Base-by-base conservation (phyloP, 2,888 invertebrate species). In the Morpho achilles region DNA sequence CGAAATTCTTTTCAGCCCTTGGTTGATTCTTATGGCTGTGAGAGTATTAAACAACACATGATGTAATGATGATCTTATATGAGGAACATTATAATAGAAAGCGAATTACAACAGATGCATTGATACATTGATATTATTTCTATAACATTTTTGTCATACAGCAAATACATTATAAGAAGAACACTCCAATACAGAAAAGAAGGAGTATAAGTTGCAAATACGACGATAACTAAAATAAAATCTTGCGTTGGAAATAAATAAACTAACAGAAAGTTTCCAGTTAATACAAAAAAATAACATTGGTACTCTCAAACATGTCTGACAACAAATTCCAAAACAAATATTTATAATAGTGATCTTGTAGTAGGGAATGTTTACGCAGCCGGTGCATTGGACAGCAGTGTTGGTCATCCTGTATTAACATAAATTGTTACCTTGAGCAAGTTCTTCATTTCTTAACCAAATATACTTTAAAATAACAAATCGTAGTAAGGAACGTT, bases 311-410 rank as follows among this genome's bases (percentile, higher is more conserved):
- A 10, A 52, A 43, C 43, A 51, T 52, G 43, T 32, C 44, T 44
- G n/a, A 44, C n/a, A 7, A 51, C 23, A 51, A 42, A 51, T 43
- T 43, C 44, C 45, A 50, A 53, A 44, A 58, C 53, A 58, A 53
- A 53, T 58, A 49, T 53, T 58, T 45, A 23, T 22, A 50, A 39
- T n/a, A 49, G 8, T 44, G 43, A 53, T 49, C 50, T 58, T 58
- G 53, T 56, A 44, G 16, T 46, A 42, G 16, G n/a, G 47, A 48
- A 39, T 22, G 49, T 58, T 16, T 53, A 22, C 58, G 16, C 58
- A 58, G 58, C 58, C 44, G 58, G 44, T 40, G 44, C 23, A 40
- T 10, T 10, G 7, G 8, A 9, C 22, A 6, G n/a, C 46, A n/a
- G 40, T 39, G 10, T 39, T 50, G 50, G 32, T 32, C 32, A 32